A percentile compares a stretch with the other conserved stretches of the same genome.
Evolutionary conservation across 2,888 invertebrate genomes (phyloP).

Genomic region (Leptinotarsa juncta): DNA sequence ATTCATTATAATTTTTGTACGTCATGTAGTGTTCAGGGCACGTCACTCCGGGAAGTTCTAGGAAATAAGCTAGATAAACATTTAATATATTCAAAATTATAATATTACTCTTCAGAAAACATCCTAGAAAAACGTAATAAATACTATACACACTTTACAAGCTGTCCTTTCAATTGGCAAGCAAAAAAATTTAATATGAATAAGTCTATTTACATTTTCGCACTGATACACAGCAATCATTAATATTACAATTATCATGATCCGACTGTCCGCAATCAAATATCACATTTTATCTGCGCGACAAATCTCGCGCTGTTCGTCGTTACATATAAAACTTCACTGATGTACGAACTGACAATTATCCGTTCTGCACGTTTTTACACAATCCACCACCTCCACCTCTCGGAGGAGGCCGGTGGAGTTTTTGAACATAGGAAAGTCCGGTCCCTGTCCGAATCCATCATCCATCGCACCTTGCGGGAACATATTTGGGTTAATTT

Average conservation of each 20-base stretch:
- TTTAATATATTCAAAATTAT: slow-evolving; percentile 7
- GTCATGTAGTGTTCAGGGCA: no score
- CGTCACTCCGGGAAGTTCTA: not conserved
- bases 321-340: slow-evolving; percentile 23
- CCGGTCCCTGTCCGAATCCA: slow-evolving; percentile 38
- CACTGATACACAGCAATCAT: not conserved
- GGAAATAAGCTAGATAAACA: not conserved
- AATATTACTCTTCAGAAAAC: slow-evolving; percentile 10
- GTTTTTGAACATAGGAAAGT: no score
- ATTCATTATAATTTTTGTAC: no score
- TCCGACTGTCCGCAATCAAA: slow-evolving; percentile 10
- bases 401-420: no score
- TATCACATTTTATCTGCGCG: not conserved
- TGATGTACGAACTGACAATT: slow-evolving; percentile 88
- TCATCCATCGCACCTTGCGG: slow-evolving; percentile 50
- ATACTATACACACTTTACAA: slow-evolving; percentile 8
- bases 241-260: slow-evolving; percentile 27
- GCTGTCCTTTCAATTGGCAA: not conserved
- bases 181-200: not conserved
- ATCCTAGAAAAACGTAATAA: slow-evolving; percentile 18
- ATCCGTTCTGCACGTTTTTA: slow-evolving; percentile 81
- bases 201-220: not conserved
- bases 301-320: slow-evolving; percentile 20
- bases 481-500: slow-evolving; percentile 56
- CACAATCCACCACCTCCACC: slow-evolving; percentile 73